phyloP scores from a whole-genome alignment of 37 sponge, comb jelly and placozoan species.

The Haliclona indistincta region DNA sequence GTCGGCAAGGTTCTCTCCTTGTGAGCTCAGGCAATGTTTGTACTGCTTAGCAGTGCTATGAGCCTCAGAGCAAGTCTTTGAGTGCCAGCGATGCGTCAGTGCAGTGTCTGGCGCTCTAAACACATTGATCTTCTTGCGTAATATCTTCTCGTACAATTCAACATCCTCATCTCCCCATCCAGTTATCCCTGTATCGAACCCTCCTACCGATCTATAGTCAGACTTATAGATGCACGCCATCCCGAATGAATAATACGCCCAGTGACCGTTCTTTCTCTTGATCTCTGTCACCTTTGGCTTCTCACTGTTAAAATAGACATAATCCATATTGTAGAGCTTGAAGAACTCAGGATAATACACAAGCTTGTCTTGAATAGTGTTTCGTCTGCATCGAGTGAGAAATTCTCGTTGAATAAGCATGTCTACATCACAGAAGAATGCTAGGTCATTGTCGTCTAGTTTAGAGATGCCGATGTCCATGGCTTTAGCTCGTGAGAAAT shows the following conservation, averaged over 20 bases:
- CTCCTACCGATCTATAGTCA: conserved; percentile 28
- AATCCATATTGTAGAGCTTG: conserved; percentile 35
- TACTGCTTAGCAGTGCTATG: too few species aligned
- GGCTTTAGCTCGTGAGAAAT: conserved; percentile 30
- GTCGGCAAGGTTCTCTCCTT: conserved; percentile 76
- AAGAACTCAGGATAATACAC: conserved; percentile 55
- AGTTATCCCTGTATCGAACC: conserved; percentile 10
- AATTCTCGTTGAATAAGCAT: conserved; percentile 13
- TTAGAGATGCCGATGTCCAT: conserved; percentile 9
- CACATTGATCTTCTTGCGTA: conserved; percentile 22
- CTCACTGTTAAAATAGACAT: not conserved
- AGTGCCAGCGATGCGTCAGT: conserved; percentile 45
- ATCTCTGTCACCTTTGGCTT: not conserved
- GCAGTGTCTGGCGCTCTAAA: conserved; percentile 43
- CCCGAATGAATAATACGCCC: conserved; percentile 46
- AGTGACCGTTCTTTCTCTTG: conserved; percentile 41
- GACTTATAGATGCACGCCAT: conserved; percentile 47
- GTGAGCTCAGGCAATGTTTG: conserved; percentile 61
- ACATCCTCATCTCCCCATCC: conserved; percentile 64
- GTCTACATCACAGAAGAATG: conserved; percentile 35
- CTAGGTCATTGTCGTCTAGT: conserved; percentile 19
- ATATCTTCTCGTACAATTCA: conserved; percentile 31
- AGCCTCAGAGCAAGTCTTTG: conserved; percentile 42
- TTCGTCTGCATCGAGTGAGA: conserved; percentile 28
- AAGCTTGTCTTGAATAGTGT: conserved; percentile 27